Conservation (phyloP, 1,140 invertebrate species). For the Microplitis mediator region DNA sequence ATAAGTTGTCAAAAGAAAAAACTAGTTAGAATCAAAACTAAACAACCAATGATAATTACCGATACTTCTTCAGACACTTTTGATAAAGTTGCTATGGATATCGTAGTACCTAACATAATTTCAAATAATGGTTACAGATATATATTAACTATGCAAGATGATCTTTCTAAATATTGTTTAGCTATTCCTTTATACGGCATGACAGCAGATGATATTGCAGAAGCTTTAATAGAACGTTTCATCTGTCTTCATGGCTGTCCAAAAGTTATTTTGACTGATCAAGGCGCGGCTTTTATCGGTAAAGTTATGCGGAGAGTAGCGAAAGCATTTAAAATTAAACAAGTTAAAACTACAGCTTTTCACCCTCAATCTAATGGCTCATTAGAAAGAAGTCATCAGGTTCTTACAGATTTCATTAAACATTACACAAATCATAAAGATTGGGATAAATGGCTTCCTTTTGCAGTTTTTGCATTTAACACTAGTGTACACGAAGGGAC, state of each 20-base stretch:
- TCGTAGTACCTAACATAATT: slow-evolving; percentile 16
- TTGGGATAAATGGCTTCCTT: slow-evolving; percentile 48
- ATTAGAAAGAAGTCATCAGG: slow-evolving; percentile 38
- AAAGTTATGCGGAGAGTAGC: slow-evolving; percentile 35
- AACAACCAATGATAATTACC: slow-evolving; percentile 27
- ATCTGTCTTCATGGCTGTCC: slow-evolving; percentile 41
- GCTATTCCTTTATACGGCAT: slow-evolving; percentile 33
- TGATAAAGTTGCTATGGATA: slow-evolving; percentile 32
- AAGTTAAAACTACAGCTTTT: slow-evolving; percentile 34
- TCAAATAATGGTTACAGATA: slow-evolving; percentile 26
- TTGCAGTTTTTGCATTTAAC: slow-evolving; percentile 10
- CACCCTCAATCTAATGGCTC: slow-evolving; percentile 39
- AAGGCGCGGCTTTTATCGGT: slow-evolving; percentile 37
- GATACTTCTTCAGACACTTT: slow-evolving; percentile 25
- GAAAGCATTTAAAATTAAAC: slow-evolving; percentile 36
- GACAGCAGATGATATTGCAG: slow-evolving; percentile 33
- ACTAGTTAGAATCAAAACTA: background rate
- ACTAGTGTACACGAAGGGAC: too few species aligned
- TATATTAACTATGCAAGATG: slow-evolving; percentile 38
- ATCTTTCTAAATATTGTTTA: slow-evolving; percentile 41
- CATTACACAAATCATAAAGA: slow-evolving; percentile 37
- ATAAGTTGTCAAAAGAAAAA: slow-evolving; percentile 30
- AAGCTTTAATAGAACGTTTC: slow-evolving; percentile 30
- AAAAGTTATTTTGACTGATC: slow-evolving; percentile 39
- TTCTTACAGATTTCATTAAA: slow-evolving; percentile 36